Percentiles rank a stretch among this genome's conserved stretches.
phyloP scores from a whole-genome alignment of 1,140 invertebrate species.

The Muscidifurax raptorellus region DNA sequence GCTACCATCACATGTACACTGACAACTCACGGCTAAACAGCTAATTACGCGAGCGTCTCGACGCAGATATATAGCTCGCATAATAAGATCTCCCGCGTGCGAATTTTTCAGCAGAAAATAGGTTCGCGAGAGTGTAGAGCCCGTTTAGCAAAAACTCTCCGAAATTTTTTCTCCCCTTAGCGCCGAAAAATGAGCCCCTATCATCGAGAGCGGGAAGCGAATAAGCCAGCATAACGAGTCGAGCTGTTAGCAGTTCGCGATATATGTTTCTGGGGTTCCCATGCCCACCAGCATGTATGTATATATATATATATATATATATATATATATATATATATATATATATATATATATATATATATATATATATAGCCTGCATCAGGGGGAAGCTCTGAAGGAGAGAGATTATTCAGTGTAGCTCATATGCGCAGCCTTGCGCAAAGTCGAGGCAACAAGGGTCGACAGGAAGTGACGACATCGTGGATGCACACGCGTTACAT shows the following conservation, averaged over 20 bases:
- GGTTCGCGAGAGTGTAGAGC: no score
- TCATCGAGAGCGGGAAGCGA: not conserved
- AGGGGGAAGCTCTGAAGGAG: no score
- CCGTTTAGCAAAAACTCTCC: not conserved
- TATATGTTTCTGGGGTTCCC: conserved; percentile 39
- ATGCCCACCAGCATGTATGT: conserved; percentile 5
- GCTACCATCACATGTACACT: not conserved
- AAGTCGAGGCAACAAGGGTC: conserved; percentile 54
- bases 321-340: not conserved
- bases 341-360: not conserved
- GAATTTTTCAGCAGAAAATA: not conserved
- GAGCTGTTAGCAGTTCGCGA: not conserved
- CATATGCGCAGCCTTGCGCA: conserved; percentile 17
- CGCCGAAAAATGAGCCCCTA: not conserved
- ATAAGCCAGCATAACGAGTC: conserved; percentile 1
- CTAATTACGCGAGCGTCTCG: not conserved
- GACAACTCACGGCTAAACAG: no score
- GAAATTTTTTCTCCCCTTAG: not conserved
- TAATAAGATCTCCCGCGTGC: not conserved
- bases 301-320: not conserved
- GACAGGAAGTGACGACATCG: conserved; percentile 73
- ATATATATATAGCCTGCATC: not conserved
- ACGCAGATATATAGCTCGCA: no score
- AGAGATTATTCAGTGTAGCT: conserved; percentile 6
- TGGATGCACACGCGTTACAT: conserved; percentile 30